Evolutionary conservation across 2,113 vertebrate species (phyloP), one percentile per base, ranked within the genome.

Genomic region (Daubentonia madagascariensis): DNA sequence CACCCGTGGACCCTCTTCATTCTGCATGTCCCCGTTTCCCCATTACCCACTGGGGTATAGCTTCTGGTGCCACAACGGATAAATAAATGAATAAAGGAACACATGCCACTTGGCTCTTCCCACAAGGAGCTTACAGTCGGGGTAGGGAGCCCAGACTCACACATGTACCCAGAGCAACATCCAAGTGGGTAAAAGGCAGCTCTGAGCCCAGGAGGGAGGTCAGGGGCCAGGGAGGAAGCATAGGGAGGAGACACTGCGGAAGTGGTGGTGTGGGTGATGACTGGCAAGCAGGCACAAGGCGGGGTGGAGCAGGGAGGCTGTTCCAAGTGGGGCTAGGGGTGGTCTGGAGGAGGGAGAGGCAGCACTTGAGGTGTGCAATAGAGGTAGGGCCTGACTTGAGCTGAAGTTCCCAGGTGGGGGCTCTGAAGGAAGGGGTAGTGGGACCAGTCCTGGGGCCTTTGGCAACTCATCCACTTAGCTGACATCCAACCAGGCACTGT

Each of bases 321-420:
- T 76, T 68, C 16, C 0, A 0, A 18, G 52, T 2, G 2, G 13
- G 12, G 23, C 1, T 7, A 8, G 18, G 37, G 70, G 32, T 23
- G 8, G 22, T 6, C 5, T 0, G n/a, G 54, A 50, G 35, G 40
- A 43, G 43, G 68, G 6, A 48, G 37, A 48, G 9, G 92, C n/a
- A 22, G 86, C 22, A n/a, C 5, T n/a, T 1, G 22, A 30, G 32
- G 81, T 1, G 0, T 17, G 23, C 59, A 50, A 37, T 3, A 14
- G 86, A 70, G 32, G 43, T 0, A 32, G 32, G 73, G 3, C 43
- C 22, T 14, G 63, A 65, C 67, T 40, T 5, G n/a, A 48, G 61
- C 2, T 0, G 25, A 63, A 70, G 23, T 43, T 40, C 67, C 67
- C 45, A 52, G 45, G 68, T 50, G 32, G 67, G 45, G 40, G 13